Evolutionary conservation across 1,140 invertebrate species (phyloP), one percentile per base, ranked within the genome.

Genomic region (Ostrea edulis): DNA sequence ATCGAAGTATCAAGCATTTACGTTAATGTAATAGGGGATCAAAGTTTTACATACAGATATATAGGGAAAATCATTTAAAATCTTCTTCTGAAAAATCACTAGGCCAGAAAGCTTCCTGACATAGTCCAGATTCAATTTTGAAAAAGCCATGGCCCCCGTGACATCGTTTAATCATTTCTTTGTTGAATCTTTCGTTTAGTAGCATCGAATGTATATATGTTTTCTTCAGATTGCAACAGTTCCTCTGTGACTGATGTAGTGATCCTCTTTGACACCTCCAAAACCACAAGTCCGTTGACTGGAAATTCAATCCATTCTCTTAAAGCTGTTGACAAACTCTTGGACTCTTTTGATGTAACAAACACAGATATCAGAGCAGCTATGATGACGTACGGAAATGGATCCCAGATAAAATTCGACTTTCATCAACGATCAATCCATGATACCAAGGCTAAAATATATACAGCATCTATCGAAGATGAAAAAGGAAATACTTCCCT

Each of bases 221-320:
- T 29, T 77, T 35, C 29, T 77, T 77, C 68, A 77, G 68, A 29
- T 77, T 77, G 68, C 25, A 77, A 77, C 12, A 77, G 68, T 29
- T 29, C 68, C 3, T 35, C 68, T 77, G 25, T 77, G 68, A 77
- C 68, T 35, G 68, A 77, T 77, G 68, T 77, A 8, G 29, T 77
- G 2, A 77, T 77, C 29, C 25, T 77, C 3, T 77, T 77, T 11
- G 68, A 77, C 25, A 77, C 25, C 14, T 77, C 68, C 7, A 35
- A 77, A 29, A 25, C 25, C 68, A 29, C 68, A 0, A 77, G 68
- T 77, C 68, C 68, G 35, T 11, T 77, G 25, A 14, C 9, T 5
- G 68, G 25, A 44, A 77, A 35, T 25, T 77, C 68, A 11, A 25
- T 77, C 25, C 68, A 77, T 44, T 77, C 68, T 35, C 68, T 77